Evolutionary conservation across 2,113 vertebrate genomes (phyloP), one percentile per base, ranked within the genome.

Genomic region (Amblyopsis rosae): DNA sequence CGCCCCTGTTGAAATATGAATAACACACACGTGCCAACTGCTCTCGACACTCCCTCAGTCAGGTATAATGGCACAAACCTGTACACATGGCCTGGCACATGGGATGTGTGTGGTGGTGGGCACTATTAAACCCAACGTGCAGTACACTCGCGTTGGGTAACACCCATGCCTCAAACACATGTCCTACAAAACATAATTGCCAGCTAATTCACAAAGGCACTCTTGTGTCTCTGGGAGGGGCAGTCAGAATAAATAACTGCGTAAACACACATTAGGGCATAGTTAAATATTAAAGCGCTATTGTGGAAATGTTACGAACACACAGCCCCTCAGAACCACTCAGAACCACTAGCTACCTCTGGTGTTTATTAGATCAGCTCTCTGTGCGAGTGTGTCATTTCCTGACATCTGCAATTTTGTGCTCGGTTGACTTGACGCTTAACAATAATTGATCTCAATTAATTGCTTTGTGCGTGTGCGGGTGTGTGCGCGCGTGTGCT

Each of bases 371-470:
- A 47, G 9, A 16, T 33, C 35, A 15, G 32, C 54, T 62, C 9
- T 47, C 32, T 60, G 15, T 61, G 50, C 53, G 60, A 47, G 33
- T 57, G 32, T 17, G 46, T 3, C 49, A 70, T 79, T 70, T 62
- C 60, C 72, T 68, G 72, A 60, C 59, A 47, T 19, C 9, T 0
- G n/a, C 67, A 54, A 48, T 60, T 77, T 77, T 78, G 12, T 74
- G 62, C 53, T 58, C 19, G 57, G 69, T 47, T 4, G 16, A 62
- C 53, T 50, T 57, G 46, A 51, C 67, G 59, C 45, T 70, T 17
- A 53, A 66, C 62, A 32, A 35, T 53, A 48, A 73, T 71, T 74
- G 64, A 81, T 80, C 74, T 79, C 64, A 82, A 19, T 73, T 33
- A 33, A 69, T 59, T 60, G 41, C 17, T 68, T 76, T 49, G 51